Evolutionary conservation across 2,113 vertebrate species (phyloP).

Genomic region (Numenius arquata): DNA sequence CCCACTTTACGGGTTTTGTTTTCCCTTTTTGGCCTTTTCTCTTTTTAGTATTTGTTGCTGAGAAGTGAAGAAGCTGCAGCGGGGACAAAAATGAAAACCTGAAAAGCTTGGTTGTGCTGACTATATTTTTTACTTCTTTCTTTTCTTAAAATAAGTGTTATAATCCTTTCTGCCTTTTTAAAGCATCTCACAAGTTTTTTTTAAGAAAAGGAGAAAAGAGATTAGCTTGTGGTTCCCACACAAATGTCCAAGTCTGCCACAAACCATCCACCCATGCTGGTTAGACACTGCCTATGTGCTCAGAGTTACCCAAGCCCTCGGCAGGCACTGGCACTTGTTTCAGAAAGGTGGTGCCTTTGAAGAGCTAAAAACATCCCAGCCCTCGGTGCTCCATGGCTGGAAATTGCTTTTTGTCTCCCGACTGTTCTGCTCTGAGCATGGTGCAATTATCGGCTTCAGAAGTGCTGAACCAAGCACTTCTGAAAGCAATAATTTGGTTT

Average conservation of each 20-base stretch:
- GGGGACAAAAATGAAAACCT: background rate
- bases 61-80: background rate
- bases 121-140: background rate
- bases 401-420: background rate
- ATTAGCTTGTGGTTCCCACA: background rate
- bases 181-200: background rate
- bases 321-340: background rate
- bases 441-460: background rate
- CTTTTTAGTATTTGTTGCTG: background rate
- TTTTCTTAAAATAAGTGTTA: background rate
- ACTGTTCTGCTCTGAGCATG: accelerated
- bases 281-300: background rate
- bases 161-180: background rate
- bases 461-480: background rate
- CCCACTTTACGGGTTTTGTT: background rate
- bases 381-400: accelerated
- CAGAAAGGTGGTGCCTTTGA: background rate
- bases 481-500: background rate
- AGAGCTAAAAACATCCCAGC: background rate
- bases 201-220: background rate
- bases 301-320: background rate
- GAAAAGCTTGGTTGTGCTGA: background rate
- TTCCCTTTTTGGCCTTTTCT: background rate
- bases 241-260: accelerated
- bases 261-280: accelerated